A percentile compares a stretch with the other conserved stretches of the same genome.
Conservation (phyloP, 2,797 vertebrate species). For the Merluccius polli region DNA sequence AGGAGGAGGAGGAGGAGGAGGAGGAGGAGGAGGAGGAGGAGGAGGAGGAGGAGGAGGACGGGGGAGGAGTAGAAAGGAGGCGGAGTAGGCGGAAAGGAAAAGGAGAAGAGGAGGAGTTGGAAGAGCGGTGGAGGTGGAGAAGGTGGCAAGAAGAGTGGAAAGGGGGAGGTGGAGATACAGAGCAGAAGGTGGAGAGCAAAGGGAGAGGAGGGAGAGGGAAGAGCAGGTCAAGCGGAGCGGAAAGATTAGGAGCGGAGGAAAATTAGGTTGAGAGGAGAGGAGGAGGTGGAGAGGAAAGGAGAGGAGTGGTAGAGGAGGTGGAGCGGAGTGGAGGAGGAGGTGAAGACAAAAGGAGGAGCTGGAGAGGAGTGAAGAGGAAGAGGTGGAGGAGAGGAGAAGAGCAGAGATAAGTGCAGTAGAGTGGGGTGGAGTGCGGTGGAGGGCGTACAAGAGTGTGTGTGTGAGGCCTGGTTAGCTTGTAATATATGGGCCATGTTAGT, state of each 20-base stretch:
- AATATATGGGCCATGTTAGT: background rate
- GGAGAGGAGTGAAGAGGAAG: background rate
- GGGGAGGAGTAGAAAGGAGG: too few relatives aligned
- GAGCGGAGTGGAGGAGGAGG: constrained; percentile 2
- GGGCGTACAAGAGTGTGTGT: background rate
- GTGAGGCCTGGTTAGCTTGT: background rate
- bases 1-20: too few relatives aligned
- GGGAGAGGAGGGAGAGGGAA: background rate
- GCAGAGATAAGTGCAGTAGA: background rate
- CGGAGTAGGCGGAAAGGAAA: too few relatives aligned
- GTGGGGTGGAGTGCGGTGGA: background rate
- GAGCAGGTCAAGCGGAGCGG: too few relatives aligned
- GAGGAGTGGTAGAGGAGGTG: too few relatives aligned
- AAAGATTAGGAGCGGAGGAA: too few relatives aligned
- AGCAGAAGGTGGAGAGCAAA: background rate
- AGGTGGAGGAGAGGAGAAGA: background rate
- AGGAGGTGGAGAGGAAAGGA: too few relatives aligned
- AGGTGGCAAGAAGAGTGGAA: background rate
- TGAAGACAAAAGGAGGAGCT: constrained; percentile 9
- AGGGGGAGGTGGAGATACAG: background rate
- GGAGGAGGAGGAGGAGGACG: too few relatives aligned
- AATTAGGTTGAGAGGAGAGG: too few relatives aligned
- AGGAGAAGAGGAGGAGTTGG: background rate
- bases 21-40: too few relatives aligned
- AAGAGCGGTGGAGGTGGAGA: background rate